Conservation (phyloP, 2,888 invertebrate species). For the Metalampra italica region DNA sequence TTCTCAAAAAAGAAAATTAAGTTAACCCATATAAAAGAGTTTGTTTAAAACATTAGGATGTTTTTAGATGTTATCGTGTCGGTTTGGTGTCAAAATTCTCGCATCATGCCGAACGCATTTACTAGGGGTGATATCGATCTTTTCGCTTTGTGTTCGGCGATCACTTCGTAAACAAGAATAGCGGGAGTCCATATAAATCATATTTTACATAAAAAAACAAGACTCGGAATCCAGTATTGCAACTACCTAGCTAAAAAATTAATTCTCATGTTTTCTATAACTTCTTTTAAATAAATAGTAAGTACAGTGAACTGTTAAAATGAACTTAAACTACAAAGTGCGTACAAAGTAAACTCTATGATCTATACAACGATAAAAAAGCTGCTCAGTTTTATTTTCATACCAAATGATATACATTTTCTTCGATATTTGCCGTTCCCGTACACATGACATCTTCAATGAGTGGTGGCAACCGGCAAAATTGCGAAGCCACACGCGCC, state of each 20-base stretch:
- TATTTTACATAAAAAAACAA: constrained; percentile 32
- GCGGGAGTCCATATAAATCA: constrained; percentile 74
- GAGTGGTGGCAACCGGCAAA: constrained; percentile 19
- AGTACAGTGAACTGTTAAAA: neutral
- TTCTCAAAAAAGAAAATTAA: constrained; percentile 70
- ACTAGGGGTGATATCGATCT: constrained; percentile 59
- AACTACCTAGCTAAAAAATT: neutral
- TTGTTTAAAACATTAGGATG: constrained; percentile 77
- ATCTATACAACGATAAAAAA: constrained; percentile 9
- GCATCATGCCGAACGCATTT: constrained; percentile 75
- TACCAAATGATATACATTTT: constrained; percentile 24
- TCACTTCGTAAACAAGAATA: constrained; percentile 72
- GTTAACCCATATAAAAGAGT: constrained; percentile 74
- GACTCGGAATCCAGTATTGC: neutral
- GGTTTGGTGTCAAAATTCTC: constrained; percentile 78
- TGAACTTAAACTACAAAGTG: neutral
- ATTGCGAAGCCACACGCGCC: constrained; percentile 39
- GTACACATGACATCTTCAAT: constrained; percentile 17
- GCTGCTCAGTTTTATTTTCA: constrained; percentile 15
- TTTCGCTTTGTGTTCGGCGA: constrained; percentile 59
- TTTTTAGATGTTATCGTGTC: constrained; percentile 70
- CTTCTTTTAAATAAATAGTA: neutral
- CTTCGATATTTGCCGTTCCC: constrained; percentile 9
- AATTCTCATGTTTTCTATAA: neutral
- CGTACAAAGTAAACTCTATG: neutral